Percentiles rank a stretch among this genome's conserved stretches.
phyloP scores from a whole-genome alignment of 2,113 vertebrate genomes.

The Pseudolaguvia tuberculata region DNA sequence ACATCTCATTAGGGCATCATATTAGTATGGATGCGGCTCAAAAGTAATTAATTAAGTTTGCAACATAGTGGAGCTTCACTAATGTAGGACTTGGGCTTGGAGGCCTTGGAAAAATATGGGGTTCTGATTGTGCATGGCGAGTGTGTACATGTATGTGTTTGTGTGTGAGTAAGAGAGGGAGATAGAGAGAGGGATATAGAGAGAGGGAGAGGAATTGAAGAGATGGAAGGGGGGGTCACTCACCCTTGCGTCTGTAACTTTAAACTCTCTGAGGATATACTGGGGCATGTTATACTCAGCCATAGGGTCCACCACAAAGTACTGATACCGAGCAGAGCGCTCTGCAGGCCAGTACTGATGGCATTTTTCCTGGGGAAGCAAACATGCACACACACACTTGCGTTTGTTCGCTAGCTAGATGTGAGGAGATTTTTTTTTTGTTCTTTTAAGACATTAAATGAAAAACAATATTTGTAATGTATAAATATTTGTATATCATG shows the following conservation, averaged over 20 bases:
- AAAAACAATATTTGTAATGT: too few relatives aligned
- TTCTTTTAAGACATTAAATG: background rate
- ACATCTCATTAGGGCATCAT: background rate
- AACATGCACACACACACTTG: background rate
- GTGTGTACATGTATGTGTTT: background rate
- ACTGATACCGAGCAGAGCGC: conserved; percentile 93
- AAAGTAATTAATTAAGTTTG: conserved; percentile 11
- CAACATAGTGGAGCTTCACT: background rate
- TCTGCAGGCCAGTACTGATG: conserved; percentile 97
- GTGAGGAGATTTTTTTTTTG: background rate
- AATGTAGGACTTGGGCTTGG: background rate
- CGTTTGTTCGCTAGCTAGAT: too few relatives aligned
- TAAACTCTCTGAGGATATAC: conserved; percentile 96
- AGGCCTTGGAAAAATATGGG: background rate
- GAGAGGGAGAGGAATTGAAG: background rate
- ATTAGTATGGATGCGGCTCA: background rate
- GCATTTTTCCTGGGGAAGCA: conserved; percentile 83
- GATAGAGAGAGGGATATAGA: background rate
- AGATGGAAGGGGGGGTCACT: conserved; percentile 48
- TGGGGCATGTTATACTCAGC: conserved; percentile 98
- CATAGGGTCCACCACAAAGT: conserved; percentile 98
- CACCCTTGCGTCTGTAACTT: conserved; percentile 96
- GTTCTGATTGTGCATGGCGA: background rate
- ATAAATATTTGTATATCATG: too few relatives aligned
- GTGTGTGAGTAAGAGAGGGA: background rate